These are phyloP conservation scores for Montifringilla adamsi DNA, from an alignment of 2,113 vertebrate genomes.

Conservation along the genomic window DNA sequence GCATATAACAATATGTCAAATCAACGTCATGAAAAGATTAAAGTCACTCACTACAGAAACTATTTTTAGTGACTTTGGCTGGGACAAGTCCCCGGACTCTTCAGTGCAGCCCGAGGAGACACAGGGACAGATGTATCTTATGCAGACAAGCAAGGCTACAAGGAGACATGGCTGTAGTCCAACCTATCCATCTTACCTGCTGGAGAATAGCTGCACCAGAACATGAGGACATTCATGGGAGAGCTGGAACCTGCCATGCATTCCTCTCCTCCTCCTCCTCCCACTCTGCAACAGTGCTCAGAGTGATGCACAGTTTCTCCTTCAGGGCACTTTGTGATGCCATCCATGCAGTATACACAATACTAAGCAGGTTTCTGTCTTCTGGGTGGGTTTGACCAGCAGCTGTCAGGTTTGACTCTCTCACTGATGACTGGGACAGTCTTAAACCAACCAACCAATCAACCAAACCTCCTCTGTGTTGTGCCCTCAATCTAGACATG, in stretches of 20 bases:
- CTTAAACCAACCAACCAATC: not conserved
- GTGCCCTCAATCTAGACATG: not conserved
- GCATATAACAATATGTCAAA: not conserved
- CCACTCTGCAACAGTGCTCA: not conserved
- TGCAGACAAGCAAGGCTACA: not conserved
- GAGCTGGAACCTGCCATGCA: not conserved
- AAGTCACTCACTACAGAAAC: not conserved
- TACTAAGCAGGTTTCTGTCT: not conserved
- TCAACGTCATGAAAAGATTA: not conserved
- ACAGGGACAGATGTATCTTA: not conserved
- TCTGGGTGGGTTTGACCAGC: not conserved
- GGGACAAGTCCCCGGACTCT: fast-evolving
- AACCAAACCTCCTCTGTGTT: not conserved
- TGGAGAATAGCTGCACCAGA: not conserved
- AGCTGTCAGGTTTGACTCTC: not conserved
- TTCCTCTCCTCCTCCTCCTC: not conserved
- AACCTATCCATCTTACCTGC: not conserved
- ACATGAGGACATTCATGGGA: not conserved
- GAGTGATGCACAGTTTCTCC: not conserved
- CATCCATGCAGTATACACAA: not conserved
- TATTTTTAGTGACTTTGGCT: not conserved
- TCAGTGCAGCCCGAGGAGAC: not conserved
- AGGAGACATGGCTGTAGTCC: not conserved
- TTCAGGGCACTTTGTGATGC: not conserved
- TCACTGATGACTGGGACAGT: not conserved